Evolutionary conservation across 2,113 vertebrate genomes (phyloP).

Genomic region (Petromus typicus): DNA sequence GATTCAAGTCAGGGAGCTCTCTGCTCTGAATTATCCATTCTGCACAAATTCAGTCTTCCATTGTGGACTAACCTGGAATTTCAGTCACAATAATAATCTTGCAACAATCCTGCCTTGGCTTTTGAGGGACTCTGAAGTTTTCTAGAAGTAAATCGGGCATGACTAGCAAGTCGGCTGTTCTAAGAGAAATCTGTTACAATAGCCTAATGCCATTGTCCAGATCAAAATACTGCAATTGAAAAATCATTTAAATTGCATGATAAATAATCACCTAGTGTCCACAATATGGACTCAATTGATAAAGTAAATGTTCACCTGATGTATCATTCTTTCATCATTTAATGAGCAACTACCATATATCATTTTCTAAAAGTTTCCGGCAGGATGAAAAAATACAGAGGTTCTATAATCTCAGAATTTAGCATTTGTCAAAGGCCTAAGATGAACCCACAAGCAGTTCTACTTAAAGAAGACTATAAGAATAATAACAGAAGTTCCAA

Average conservation of each 20-base stretch:
- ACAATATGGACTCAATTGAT: neutral
- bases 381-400: neutral
- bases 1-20: conserved; percentile 8
- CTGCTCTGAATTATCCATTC: neutral
- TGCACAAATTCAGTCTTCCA: conserved; percentile 8
- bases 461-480: conserved; percentile 22
- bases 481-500: conserved; percentile 38
- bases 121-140: neutral
- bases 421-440: neutral
- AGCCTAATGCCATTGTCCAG: conserved; percentile 10
- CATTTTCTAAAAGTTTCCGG: conserved; percentile 36
- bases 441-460: neutral
- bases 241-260: conserved; percentile 10
- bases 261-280: conserved; percentile 16
- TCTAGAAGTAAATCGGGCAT: neutral
- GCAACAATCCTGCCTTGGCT: neutral
- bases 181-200: neutral
- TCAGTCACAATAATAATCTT: conserved; percentile 10
- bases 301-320: conserved; percentile 45
- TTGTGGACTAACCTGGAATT: conserved; percentile 3
- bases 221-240: conserved; percentile 32
- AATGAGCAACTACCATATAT: neutral
- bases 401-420: neutral
- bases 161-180: neutral
- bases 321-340: conserved; percentile 24